phyloP scores from a whole-genome alignment of 2,888 invertebrate species.

The Mantis religiosa region DNA sequence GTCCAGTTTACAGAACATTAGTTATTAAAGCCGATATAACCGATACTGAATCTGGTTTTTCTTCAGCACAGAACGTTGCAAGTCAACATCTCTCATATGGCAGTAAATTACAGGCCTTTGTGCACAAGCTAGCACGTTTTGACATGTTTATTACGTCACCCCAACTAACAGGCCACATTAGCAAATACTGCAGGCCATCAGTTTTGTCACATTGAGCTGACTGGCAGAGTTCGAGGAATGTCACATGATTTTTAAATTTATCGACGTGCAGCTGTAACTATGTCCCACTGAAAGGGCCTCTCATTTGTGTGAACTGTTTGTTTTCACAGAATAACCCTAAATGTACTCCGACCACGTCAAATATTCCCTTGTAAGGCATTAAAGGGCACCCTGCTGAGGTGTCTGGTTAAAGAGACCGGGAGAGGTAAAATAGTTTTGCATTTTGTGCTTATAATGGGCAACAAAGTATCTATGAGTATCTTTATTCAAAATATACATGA shows the following conservation, averaged over 20 bases:
- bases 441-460: no score
- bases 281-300: neutral
- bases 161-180: neutral
- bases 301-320: neutral
- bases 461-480: no score
- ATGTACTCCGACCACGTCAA: no score
- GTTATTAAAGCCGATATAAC: neutral
- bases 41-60: neutral
- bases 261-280: neutral
- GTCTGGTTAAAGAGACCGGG: no score
- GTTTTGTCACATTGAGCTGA: neutral
- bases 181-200: neutral
- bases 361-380: no score
- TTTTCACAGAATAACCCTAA: no score
- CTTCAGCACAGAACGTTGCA: neutral
- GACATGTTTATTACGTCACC: neutral
- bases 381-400: no score
- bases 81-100: neutral
- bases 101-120: neutral
- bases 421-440: no score
- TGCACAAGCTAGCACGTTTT: neutral
- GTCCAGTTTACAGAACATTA: neutral
- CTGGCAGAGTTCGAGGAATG: neutral
- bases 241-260: neutral
- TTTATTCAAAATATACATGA: no score